These are phyloP conservation scores for Drosophila sulfurigaster DNA, from an alignment of 1,140 invertebrate species.

Conservation along the genomic window DNA sequence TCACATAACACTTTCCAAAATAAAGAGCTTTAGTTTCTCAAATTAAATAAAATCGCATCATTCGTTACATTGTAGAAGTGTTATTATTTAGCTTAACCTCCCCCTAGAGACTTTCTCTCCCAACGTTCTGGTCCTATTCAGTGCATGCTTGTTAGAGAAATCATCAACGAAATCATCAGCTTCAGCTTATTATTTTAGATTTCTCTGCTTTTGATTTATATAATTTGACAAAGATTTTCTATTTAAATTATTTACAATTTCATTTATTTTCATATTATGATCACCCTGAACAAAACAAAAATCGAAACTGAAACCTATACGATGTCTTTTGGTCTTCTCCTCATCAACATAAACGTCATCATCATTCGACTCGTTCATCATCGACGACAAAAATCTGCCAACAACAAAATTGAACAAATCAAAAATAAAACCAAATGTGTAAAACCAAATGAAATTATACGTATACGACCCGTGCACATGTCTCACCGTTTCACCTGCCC, in stretches of 20 bases:
- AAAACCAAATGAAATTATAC: constrained; percentile 60
- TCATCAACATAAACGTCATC: constrained; percentile 15
- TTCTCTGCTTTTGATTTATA: constrained; percentile 25
- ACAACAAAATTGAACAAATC: constrained; percentile 43
- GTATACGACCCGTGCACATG: constrained; percentile 63
- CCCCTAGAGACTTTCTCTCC: constrained; percentile 28
- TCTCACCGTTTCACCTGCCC: constrained; percentile 67
- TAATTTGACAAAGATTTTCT: constrained; percentile 32
- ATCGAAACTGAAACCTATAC: constrained; percentile 55
- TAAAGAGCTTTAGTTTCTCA: constrained; percentile 1
- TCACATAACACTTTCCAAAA: constrained; percentile 8
- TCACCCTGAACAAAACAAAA: constrained; percentile 24
- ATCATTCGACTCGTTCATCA: constrained; percentile 22
- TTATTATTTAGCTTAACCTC: constrained; percentile 50
- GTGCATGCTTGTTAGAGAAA: constrained; percentile 62
- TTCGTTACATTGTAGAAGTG: constrained; percentile 3
- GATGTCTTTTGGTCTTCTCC: constrained; percentile 46
- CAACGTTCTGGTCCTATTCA: constrained; percentile 29
- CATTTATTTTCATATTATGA: constrained; percentile 39
- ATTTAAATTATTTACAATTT: constrained; percentile 31
- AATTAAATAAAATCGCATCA: not conserved
- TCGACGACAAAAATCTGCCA: constrained; percentile 41
- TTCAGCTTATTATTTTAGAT: too few species aligned
- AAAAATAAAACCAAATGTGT: constrained; percentile 42
- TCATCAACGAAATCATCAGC: not conserved